Evolutionary conservation across 1,140 invertebrate genomes (phyloP).

Genomic region (Drosophila sp.): DNA sequence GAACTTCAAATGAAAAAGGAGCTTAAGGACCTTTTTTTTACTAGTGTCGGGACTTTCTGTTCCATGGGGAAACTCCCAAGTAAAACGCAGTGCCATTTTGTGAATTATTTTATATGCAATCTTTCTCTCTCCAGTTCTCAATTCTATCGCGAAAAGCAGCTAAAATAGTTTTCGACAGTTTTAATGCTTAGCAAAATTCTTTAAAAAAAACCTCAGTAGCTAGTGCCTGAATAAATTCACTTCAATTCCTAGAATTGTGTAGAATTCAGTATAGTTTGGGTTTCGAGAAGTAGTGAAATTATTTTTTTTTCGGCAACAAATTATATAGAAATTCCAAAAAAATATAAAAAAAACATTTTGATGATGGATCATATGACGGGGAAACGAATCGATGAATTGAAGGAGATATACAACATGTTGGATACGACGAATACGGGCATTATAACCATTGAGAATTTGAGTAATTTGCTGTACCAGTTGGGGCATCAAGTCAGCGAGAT

Average conservation of each 20-base stretch:
- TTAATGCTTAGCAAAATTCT: neutral
- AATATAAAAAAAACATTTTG: neutral
- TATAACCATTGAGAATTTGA: neutral
- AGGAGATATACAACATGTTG: constrained; percentile 5
- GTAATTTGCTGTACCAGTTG: neutral
- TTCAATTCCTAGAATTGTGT: too few species aligned
- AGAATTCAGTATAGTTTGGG: neutral
- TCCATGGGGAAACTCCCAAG: too few species aligned
- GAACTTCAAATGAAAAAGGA: too few species aligned
- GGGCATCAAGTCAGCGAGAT: neutral
- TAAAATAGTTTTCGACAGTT: too few species aligned
- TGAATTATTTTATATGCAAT: too few species aligned
- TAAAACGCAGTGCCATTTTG: too few species aligned
- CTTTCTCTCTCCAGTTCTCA: too few species aligned
- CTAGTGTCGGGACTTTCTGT: too few species aligned
- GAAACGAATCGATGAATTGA: constrained; percentile 1
- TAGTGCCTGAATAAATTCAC: neutral
- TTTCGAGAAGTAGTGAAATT: neutral
- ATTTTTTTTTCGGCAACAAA: neutral
- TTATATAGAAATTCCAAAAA: neutral
- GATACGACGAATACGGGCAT: constrained; percentile 4
- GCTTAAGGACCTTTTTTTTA: too few species aligned
- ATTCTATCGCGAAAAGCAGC: too few species aligned
- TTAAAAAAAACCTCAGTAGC: neutral
- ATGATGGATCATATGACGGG: neutral